Conservation (phyloP, 2,888 invertebrate species). For the Altica lythri region DNA sequence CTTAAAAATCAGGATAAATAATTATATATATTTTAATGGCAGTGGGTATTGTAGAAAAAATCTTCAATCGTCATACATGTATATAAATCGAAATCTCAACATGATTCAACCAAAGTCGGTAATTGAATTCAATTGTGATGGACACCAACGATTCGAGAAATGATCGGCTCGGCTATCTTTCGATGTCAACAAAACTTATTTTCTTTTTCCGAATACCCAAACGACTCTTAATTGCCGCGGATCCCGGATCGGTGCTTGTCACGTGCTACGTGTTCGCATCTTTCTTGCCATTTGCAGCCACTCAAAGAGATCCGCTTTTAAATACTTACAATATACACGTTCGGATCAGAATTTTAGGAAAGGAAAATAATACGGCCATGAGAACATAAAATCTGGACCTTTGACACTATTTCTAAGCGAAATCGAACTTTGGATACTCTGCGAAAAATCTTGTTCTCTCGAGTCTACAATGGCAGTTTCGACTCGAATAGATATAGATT, state of each 20-base stretch:
- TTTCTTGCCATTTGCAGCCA: slow-evolving; percentile 1
- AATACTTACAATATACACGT: too few species aligned
- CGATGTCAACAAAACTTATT: slow-evolving; percentile 2
- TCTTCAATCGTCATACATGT: too few species aligned
- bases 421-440: not conserved
- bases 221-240: slow-evolving; percentile 12
- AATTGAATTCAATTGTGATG: slow-evolving; percentile 4
- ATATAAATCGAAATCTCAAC: not conserved
- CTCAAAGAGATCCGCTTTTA: not conserved
- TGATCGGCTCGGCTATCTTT: slow-evolving; percentile 3
- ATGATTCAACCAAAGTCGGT: not conserved
- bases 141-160: slow-evolving; percentile 5
- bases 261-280: slow-evolving; percentile 3
- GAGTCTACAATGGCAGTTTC: not conserved
- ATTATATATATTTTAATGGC: too few species aligned
- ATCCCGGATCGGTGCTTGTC: not conserved
- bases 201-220: slow-evolving; percentile 7
- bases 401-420: not conserved
- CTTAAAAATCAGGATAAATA: too few species aligned
- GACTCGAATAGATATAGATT: too few species aligned
- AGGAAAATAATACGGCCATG: too few species aligned
- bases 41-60: too few species aligned
- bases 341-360: too few species aligned
- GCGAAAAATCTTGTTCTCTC: not conserved
- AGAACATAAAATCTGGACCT: not conserved